These are phyloP conservation scores for Actinostola sp. DNA, from an alignment of 92 coral and sea anemone genomes.

Conservation along the genomic window DNA sequence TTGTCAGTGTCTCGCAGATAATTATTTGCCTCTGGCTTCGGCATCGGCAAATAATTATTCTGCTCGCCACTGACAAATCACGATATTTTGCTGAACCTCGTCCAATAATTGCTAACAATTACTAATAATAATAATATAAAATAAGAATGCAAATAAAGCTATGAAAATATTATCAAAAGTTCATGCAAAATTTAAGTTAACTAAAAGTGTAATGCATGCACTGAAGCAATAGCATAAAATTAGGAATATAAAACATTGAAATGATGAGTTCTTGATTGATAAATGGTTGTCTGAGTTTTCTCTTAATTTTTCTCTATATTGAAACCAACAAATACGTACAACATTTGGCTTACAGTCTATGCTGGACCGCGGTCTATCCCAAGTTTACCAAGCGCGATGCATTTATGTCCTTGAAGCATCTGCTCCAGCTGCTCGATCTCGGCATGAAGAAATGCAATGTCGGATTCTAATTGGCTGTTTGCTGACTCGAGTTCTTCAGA, in stretches of 20 bases:
- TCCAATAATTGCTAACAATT: too few species aligned
- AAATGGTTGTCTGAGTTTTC: slow-evolving; percentile 15
- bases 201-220: neutral
- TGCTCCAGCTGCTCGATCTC: slow-evolving; percentile 82
- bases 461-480: slow-evolving; percentile 86
- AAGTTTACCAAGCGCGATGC: slow-evolving; percentile 52
- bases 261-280: neutral
- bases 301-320: neutral
- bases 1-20: too few species aligned
- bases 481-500: slow-evolving; percentile 91
- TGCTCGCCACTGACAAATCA: too few species aligned
- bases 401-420: slow-evolving; percentile 89
- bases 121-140: too few species aligned
- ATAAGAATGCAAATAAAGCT: too few species aligned
- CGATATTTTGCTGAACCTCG: too few species aligned
- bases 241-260: neutral
- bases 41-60: too few species aligned
- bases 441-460: slow-evolving; percentile 81
- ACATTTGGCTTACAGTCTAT: slow-evolving; percentile 18
- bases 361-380: slow-evolving; percentile 81
- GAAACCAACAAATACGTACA: neutral
- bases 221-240: neutral
- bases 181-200: too few species aligned
- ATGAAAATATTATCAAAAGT: too few species aligned
- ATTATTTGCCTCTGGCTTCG: too few species aligned